These are phyloP conservation scores for Alexandromys fortis DNA, from an alignment of 2,113 vertebrate species.

Conservation along the genomic window DNA sequence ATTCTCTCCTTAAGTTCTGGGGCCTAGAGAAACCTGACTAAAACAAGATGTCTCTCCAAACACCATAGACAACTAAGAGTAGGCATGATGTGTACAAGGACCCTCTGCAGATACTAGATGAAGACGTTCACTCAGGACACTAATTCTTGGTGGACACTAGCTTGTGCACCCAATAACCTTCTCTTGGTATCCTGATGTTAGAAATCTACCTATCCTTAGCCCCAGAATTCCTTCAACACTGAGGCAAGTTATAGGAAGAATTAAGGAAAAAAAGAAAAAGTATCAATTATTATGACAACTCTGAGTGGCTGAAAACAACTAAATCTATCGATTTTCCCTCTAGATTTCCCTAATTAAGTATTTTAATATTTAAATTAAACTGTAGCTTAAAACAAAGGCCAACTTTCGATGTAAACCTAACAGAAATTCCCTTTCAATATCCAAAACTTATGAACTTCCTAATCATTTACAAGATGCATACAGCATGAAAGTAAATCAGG, in stretches of 20 bases:
- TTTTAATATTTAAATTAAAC: constrained; percentile 23
- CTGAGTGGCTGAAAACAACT: not conserved
- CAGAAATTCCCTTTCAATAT: not conserved
- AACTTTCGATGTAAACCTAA: not conserved
- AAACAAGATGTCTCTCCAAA: not conserved
- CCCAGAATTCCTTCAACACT: not conserved
- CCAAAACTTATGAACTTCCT: not conserved
- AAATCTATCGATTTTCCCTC: not conserved
- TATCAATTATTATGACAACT: not conserved
- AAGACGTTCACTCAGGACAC: not conserved
- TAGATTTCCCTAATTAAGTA: constrained; percentile 12
- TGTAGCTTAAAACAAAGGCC: constrained; percentile 4
- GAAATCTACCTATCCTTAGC: not conserved
- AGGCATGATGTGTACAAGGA: not conserved
- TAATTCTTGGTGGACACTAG: not conserved
- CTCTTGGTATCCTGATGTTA: not conserved
- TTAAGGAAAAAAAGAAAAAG: not conserved
- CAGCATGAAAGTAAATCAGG: not conserved
- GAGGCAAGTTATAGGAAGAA: not conserved
- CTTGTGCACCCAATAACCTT: not conserved
- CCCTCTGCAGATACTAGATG: not conserved
- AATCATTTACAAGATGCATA: constrained; percentile 6
- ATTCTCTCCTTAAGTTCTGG: not conserved
- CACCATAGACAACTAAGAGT: not conserved
- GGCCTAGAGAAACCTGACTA: not conserved